A percentile compares a stretch with the other conserved stretches of the same genome.
Conservation (phyloP, 2,797 vertebrate genomes). For the Alcedo quadribrachys region DNA sequence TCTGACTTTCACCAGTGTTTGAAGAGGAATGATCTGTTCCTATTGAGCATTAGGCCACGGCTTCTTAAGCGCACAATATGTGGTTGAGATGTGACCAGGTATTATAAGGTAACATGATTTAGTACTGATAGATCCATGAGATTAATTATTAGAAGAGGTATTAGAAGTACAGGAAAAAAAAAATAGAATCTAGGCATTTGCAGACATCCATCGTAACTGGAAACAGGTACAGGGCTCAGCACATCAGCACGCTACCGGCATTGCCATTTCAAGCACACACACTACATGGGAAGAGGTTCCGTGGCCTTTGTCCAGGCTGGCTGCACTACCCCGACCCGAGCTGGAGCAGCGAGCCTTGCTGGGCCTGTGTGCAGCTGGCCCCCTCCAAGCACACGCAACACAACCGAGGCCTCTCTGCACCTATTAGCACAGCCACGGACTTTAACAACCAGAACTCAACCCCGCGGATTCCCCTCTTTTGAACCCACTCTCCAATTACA, state of each 20-base stretch:
- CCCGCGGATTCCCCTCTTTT: neutral
- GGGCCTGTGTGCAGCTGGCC: neutral
- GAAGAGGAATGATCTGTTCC: neutral
- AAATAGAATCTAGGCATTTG: neutral
- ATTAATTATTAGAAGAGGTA: neutral
- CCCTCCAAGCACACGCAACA: neutral
- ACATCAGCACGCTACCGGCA: neutral
- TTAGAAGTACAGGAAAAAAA: neutral
- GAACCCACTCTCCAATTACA: neutral
- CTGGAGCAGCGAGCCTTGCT: neutral
- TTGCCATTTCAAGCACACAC: neutral
- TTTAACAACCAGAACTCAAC: neutral
- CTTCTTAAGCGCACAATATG: neutral
- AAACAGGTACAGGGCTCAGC: neutral
- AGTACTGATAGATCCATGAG: neutral
- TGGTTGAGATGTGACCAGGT: neutral
- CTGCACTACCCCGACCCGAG: neutral
- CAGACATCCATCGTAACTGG: neutral
- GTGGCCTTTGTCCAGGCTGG: neutral
- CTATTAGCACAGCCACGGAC: neutral
- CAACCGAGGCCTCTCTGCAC: neutral
- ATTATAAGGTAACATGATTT: neutral
- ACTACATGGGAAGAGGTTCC: neutral
- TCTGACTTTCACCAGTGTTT: neutral
- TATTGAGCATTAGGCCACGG: neutral